Percentiles rank a stretch among this genome's conserved stretches.
Conservation (phyloP, 2,888 invertebrate species). For the Dysmachus trigonus region DNA sequence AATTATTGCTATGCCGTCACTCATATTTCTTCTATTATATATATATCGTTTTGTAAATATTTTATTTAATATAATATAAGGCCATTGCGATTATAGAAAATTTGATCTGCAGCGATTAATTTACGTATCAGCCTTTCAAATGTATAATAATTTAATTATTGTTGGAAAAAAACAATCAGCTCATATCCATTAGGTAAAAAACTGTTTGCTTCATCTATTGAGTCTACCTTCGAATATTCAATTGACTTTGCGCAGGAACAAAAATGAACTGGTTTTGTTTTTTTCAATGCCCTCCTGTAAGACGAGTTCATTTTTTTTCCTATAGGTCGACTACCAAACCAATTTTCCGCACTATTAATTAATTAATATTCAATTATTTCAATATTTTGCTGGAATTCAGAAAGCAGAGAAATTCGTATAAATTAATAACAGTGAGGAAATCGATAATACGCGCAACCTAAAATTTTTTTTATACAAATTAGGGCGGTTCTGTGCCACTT, state of each 20-base stretch:
- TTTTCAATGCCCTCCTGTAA: neutral
- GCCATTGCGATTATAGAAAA: too few species aligned
- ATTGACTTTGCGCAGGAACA: neutral
- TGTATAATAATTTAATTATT: neutral
- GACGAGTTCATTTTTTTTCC: neutral
- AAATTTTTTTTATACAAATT: neutral
- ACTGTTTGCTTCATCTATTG: neutral
- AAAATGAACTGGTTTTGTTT: neutral
- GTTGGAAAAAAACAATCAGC: too few species aligned
- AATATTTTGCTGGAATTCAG: neutral
- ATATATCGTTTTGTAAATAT: too few species aligned
- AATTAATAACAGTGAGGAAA: neutral
- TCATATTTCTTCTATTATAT: too few species aligned
- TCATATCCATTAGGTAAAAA: neutral
- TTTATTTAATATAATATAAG: too few species aligned
- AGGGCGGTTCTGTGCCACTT: neutral
- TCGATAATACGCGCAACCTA: neutral
- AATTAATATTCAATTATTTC: neutral
- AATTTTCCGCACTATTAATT: neutral
- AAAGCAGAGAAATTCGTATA: neutral
- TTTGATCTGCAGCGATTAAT: too few species aligned
- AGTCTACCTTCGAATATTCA: neutral
- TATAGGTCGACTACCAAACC: neutral
- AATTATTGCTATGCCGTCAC: too few species aligned
- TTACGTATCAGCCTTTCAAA: neutral